Evolutionary conservation across 2,888 invertebrate genomes (phyloP).

Genomic region (Orchesellides sinensis): DNA sequence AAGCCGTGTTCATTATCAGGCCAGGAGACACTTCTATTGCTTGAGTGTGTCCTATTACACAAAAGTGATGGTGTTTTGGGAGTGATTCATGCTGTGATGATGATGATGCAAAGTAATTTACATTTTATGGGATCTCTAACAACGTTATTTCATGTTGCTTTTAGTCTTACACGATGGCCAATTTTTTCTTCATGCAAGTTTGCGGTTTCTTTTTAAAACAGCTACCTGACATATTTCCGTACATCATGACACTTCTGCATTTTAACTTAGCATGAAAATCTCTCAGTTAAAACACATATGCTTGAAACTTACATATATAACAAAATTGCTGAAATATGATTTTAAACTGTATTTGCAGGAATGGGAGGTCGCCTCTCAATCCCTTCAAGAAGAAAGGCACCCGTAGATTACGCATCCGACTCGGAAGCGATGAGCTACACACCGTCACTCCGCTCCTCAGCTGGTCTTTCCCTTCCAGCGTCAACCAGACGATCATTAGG

Average conservation of each 20-base stretch:
- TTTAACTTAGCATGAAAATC: no score
- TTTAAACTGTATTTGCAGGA: slow-evolving; percentile 33
- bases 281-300: no score
- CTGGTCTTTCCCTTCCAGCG: slow-evolving; percentile 83
- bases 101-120: neutral
- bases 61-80: neutral
- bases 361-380: slow-evolving; percentile 70
- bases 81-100: neutral
- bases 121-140: no score
- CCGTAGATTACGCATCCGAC: slow-evolving; percentile 96
- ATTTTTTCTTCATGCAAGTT: no score
- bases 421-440: slow-evolving; percentile 82
- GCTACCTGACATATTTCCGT: no score
- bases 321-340: no score
- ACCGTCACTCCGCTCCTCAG: slow-evolving; percentile 72
- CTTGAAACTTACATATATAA: no score
- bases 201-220: no score
- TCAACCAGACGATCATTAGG: slow-evolving; percentile 79
- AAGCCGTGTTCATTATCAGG: neutral
- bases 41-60: no score
- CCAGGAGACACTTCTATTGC: neutral
- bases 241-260: no score
- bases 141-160: no score
- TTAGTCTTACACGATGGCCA: no score
- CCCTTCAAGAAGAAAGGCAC: slow-evolving; percentile 76